Percentiles rank a stretch among this genome's conserved stretches.
Evolutionary conservation across 2,797 vertebrate genomes (phyloP).

Genomic region (Pseudochromis fuscus): DNA sequence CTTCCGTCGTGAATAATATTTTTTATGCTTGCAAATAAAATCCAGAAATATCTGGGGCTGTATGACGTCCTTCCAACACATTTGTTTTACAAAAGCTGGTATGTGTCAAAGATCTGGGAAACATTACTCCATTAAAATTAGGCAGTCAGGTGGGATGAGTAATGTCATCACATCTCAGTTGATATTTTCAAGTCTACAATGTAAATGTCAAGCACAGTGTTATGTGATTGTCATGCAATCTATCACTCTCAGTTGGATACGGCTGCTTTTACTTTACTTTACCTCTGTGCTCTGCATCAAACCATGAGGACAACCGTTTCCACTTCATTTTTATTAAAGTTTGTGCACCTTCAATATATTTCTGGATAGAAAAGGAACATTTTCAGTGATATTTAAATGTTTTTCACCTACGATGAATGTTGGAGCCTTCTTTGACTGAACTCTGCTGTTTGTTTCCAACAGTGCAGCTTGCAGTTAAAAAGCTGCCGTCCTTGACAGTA

Average conservation of each 20-base stretch:
- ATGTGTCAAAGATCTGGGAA: slow-evolving; percentile 30
- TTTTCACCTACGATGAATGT: background rate
- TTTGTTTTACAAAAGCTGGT: slow-evolving; percentile 23
- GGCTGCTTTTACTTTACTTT: slow-evolving; percentile 60
- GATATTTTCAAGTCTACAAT: slow-evolving; percentile 59
- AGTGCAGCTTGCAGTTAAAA: background rate
- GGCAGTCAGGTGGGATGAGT: slow-evolving; percentile 43
- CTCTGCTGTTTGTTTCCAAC: background rate
- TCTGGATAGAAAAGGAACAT: slow-evolving; percentile 10
- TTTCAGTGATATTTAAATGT: slow-evolving; percentile 17
- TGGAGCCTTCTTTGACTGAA: background rate
- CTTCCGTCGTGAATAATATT: background rate
- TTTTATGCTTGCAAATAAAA: slow-evolving; percentile 6
- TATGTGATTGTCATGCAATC: slow-evolving; percentile 52
- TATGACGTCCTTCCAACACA: slow-evolving; percentile 19
- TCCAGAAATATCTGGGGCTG: slow-evolving; percentile 2
- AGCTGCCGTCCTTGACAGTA: background rate
- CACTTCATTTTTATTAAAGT: slow-evolving; percentile 17
- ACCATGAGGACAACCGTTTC: slow-evolving; percentile 27
- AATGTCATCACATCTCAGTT: slow-evolving; percentile 47
- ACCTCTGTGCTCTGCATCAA: slow-evolving; percentile 26
- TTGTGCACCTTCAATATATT: slow-evolving; percentile 2
- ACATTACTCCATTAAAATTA: slow-evolving; percentile 45
- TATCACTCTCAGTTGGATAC: slow-evolving; percentile 44
- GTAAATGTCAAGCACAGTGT: slow-evolving; percentile 66